phyloP scores from a whole-genome alignment of 1,140 invertebrate species.

The Papilio glaucus region DNA sequence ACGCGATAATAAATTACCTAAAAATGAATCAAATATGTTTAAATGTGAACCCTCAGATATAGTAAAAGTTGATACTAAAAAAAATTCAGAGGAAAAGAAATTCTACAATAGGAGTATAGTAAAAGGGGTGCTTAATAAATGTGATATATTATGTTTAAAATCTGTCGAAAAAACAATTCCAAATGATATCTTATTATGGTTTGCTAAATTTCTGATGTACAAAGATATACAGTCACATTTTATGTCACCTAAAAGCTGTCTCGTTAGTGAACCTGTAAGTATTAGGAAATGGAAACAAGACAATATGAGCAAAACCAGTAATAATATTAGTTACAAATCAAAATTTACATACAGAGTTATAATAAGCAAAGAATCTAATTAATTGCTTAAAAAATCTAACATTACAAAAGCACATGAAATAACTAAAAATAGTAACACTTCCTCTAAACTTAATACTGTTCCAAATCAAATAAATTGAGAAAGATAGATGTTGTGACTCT shows the following conservation, averaged over 20 bases:
- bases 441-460: no score
- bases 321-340: background rate
- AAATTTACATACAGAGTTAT: constrained; percentile 34
- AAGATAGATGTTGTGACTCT: no score
- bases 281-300: background rate
- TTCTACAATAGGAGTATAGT: background rate
- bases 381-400: background rate
- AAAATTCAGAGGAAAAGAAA: background rate
- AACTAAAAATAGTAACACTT: no score
- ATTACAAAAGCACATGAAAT: no score
- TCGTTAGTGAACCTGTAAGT: constrained; percentile 40
- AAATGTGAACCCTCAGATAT: constrained; percentile 9
- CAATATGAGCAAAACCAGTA: background rate
- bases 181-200: constrained; percentile 46
- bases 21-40: constrained; percentile 25
- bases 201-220: constrained; percentile 46
- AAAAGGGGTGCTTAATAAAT: constrained; percentile 43
- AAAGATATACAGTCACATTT: constrained; percentile 51
- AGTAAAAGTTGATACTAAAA: background rate
- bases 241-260: constrained; percentile 47
- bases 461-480: no score
- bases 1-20: constrained; percentile 29
- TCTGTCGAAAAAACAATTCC: constrained; percentile 41
- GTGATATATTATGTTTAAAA: constrained; percentile 52
- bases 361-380: constrained; percentile 30